Conservation (phyloP, 2,113 vertebrate species). For the Dipodomys merriami region DNA sequence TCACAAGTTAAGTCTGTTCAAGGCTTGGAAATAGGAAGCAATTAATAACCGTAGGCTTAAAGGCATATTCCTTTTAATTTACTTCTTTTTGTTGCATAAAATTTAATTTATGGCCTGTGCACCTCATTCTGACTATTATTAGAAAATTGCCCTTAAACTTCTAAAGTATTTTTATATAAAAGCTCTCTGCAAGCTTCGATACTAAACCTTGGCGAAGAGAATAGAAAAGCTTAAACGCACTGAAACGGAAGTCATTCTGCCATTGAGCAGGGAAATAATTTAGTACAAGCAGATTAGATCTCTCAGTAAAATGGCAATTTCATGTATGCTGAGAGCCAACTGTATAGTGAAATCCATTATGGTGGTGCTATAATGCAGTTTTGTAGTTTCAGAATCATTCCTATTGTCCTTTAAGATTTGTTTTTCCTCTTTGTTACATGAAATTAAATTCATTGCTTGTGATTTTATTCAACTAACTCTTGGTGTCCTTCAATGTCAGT, state of each 20-base stretch:
- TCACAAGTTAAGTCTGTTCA: conserved; percentile 26
- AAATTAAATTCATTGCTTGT: conserved; percentile 66
- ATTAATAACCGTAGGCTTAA: conserved; percentile 54
- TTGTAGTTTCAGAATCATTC: conserved; percentile 48
- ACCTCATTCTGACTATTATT: conserved; percentile 69
- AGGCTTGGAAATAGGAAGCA: conserved; percentile 55
- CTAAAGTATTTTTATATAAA: conserved; percentile 54
- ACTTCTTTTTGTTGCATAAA: conserved; percentile 66
- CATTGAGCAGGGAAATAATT: conserved; percentile 65
- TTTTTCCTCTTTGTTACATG: conserved; percentile 52
- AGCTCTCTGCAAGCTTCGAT: not conserved
- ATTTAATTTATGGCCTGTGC: conserved; percentile 72
- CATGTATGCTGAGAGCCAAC: conserved; percentile 22
- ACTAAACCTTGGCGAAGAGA: conserved; percentile 55
- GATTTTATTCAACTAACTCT: conserved; percentile 57
- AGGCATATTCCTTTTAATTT: conserved; percentile 71
- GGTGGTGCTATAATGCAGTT: not conserved
- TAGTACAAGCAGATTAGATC: conserved; percentile 73
- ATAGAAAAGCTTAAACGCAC: conserved; percentile 41
- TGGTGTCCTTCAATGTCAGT: not conserved
- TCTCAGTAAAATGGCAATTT: conserved; percentile 71
- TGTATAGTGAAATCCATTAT: conserved; percentile 61
- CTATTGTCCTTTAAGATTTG: conserved; percentile 34
- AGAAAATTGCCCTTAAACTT: conserved; percentile 76
- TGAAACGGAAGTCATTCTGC: conserved; percentile 63